A percentile compares a stretch with the other conserved stretches of the same genome.
Conservation (phyloP, 2,113 vertebrate genomes). For the Orycteropus afer region DNA sequence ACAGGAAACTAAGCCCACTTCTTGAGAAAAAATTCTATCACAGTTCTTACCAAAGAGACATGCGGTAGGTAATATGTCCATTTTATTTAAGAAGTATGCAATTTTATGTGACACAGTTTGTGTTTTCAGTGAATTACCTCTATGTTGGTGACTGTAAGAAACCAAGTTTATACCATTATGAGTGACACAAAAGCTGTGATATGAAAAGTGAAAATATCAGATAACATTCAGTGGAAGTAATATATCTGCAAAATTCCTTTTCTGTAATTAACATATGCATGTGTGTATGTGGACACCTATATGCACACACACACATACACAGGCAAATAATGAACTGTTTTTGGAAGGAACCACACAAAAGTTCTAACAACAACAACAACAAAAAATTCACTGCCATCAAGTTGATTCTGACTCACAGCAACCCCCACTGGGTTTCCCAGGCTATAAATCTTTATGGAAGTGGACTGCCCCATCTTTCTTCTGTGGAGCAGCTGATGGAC, state of each 20-base stretch:
- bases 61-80: fast-evolving
- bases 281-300: neutral
- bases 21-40: neutral
- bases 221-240: neutral
- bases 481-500: too few relatives aligned
- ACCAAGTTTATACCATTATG: neutral
- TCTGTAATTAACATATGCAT: neutral
- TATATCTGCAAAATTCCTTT: neutral
- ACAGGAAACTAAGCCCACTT: neutral
- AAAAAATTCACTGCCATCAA: too few relatives aligned
- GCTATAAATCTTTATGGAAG: too few relatives aligned
- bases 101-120: slow-evolving; percentile 85
- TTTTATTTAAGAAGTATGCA: slow-evolving; percentile 71
- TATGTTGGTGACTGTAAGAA: too few relatives aligned
- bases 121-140: slow-evolving; percentile 67
- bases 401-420: too few relatives aligned
- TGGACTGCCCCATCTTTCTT: too few relatives aligned
- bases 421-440: too few relatives aligned
- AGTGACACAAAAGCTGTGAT: neutral
- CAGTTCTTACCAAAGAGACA: neutral
- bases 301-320: neutral
- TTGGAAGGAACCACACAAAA: neutral
- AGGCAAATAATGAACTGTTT: neutral
- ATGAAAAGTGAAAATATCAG: neutral
- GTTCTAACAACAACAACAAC: fast-evolving